A percentile compares a stretch with the other conserved stretches of the same genome.
Evolutionary conservation across 2,797 vertebrate genomes (phyloP).

Genomic region (Alfaro cultratus): DNA sequence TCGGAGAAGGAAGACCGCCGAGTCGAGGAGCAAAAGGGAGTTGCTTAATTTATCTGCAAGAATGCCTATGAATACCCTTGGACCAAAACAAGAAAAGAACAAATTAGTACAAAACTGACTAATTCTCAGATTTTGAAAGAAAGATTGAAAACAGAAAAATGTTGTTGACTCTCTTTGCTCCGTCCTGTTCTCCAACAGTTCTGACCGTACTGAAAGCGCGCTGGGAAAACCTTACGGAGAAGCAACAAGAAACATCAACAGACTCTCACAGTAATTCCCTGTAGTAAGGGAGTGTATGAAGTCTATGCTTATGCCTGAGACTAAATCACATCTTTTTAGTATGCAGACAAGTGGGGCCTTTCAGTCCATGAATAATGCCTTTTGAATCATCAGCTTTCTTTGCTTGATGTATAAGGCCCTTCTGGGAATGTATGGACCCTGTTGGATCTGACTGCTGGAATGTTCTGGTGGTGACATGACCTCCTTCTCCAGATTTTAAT

Average conservation of each 20-base stretch:
- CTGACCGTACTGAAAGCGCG: neutral
- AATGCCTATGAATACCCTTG: neutral
- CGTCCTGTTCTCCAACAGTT: neutral
- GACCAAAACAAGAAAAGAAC: neutral
- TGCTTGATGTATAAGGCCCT: neutral
- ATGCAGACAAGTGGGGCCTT: slow-evolving; percentile 1
- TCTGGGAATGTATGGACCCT: neutral
- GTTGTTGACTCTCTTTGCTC: neutral
- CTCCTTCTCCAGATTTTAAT: slow-evolving; percentile 8
- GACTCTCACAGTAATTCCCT: neutral
- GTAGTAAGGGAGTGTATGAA: neutral
- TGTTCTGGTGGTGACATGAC: slow-evolving; percentile 1
- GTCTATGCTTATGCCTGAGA: neutral
- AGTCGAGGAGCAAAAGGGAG: neutral
- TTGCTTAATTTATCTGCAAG: neutral
- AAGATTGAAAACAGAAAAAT: neutral
- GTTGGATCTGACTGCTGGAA: slow-evolving; percentile 1
- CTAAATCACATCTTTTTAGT: slow-evolving; percentile 6
- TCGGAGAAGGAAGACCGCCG: neutral
- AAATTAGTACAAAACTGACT: neutral
- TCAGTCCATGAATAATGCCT: slow-evolving; percentile 7
- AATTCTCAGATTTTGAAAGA: neutral
- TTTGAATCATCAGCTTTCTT: slow-evolving; percentile 9
- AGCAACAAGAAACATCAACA: neutral
- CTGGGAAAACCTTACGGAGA: neutral